A percentile compares a stretch with the other conserved stretches of the same genome.
These are phyloP conservation scores for Phragmatobia fuliginosa DNA, from an alignment of 2,888 invertebrate genomes.

Conservation along the genomic window DNA sequence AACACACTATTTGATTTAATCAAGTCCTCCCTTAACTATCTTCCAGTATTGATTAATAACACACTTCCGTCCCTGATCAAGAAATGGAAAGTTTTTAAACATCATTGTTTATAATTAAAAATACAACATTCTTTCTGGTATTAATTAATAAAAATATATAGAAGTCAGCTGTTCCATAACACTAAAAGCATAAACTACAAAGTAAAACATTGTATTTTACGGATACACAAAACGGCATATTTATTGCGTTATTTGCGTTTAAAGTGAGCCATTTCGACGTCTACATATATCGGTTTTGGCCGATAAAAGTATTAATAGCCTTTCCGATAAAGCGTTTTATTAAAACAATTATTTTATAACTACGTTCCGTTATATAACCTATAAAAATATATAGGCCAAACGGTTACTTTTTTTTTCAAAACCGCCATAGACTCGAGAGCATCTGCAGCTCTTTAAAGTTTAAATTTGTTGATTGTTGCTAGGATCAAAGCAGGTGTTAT, in stretches of 20 bases:
- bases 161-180: background rate
- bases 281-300: conserved; percentile 45
- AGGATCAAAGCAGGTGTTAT: background rate
- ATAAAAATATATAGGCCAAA: conserved; percentile 3
- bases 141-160: background rate
- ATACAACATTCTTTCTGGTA: background rate
- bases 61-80: too few species aligned
- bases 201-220: background rate
- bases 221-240: conserved; percentile 5
- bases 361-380: conserved; percentile 35
- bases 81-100: too few species aligned
- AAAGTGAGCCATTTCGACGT: conserved; percentile 36
- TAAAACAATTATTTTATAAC: conserved; percentile 55
- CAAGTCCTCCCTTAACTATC: too few species aligned
- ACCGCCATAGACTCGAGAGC: background rate
- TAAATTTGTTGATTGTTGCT: too few species aligned
- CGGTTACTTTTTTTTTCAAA: background rate
- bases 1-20: background rate
- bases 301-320: conserved; percentile 57
- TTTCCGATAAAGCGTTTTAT: conserved; percentile 57
- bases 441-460: too few species aligned
- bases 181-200: background rate
- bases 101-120: background rate
- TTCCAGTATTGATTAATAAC: too few species aligned
- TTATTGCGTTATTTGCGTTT: conserved; percentile 22